phyloP scores from a whole-genome alignment of 2,113 vertebrate species.

The Pogona vitticeps region DNA sequence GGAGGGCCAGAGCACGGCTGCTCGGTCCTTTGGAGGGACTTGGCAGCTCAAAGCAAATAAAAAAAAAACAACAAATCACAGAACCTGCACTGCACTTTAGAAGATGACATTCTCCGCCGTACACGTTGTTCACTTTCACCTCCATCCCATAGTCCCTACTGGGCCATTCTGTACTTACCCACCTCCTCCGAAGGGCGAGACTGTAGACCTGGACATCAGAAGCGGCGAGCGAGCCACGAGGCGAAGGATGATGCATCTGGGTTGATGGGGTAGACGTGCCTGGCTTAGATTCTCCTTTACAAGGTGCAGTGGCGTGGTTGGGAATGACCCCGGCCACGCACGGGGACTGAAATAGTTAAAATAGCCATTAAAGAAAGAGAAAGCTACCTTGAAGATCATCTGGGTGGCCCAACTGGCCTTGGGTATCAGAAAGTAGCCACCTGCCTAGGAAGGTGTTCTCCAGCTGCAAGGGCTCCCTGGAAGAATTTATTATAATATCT shows the following conservation, averaged over 20 bases:
- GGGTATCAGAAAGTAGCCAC: too few relatives aligned
- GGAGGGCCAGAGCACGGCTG: conserved; percentile 17
- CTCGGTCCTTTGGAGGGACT: neutral
- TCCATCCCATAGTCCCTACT: too few relatives aligned
- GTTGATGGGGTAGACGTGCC: neutral
- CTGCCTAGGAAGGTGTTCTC: too few relatives aligned
- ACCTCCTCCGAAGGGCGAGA: neutral
- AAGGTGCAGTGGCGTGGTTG: neutral
- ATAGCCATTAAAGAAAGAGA: too few relatives aligned
- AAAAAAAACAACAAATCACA: conserved; percentile 6
- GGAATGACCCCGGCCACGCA: neutral
- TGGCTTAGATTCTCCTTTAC: too few relatives aligned
- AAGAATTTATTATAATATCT: too few relatives aligned
- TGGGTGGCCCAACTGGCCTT: too few relatives aligned
- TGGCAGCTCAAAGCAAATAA: conserved; percentile 51
- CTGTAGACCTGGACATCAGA: conserved; percentile 48
- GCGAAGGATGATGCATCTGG: neutral
- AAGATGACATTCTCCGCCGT: conserved; percentile 39
- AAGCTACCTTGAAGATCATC: too few relatives aligned
- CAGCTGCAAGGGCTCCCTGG: too few relatives aligned
- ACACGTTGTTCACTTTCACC: neutral
- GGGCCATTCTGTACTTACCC: rapidly evolving
- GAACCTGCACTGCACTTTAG: conserved; percentile 75
- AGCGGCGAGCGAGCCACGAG: neutral
- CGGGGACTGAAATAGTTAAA: too few relatives aligned